Evolutionary conservation across 2,113 vertebrate genomes (phyloP), one percentile per base, ranked within the genome.

Genomic region (Forbesichthys agassizii): DNA sequence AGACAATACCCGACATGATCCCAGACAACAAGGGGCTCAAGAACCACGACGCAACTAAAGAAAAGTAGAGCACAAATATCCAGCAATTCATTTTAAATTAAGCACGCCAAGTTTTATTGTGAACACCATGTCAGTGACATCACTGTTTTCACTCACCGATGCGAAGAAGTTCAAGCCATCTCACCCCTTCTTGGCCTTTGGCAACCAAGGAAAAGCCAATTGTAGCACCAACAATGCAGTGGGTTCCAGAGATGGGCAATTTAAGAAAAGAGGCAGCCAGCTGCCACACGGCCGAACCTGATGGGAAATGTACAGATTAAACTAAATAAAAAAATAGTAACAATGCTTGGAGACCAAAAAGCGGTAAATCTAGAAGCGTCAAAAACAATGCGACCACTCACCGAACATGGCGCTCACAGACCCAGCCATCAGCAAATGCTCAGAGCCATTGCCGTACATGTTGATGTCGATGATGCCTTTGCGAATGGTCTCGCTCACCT

Each of bases 221-320:
- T 46, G 97, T 99, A 0, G 97, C 98, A n/a, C 97, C 98, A 9
- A 98, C 97, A 6, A 99, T 99, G 83, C 98, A 99, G 88, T 99
- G 98, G 47, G 98, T 99, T 59, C 98, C 98, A 83, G 98, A 99
- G 73, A 99, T 99, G 55, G 98, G 98, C 5, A 99, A 94, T 91
- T 95, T 98, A 86, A 99, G 92, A 85, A 98, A 99, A 0, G 98
- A 99, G 86, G 98, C 98, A 7, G 86, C 83, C 59, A 99, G 92
- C 83, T 99, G 98, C 98, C 98, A 99, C 62, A 96, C 96, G 68
- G 97, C 96, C 65, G 98, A 99, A 72, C 98, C 97, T 99, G 82
- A 66, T 57, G 55, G 73, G 33, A 64, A 49, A 33, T 9, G 11
- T 56, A 76, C 33, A 65, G 46, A 47, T 14, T 0, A 2, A 18